Conservation (phyloP, 2,113 vertebrate species). For the Motacilla tschutschensis region DNA sequence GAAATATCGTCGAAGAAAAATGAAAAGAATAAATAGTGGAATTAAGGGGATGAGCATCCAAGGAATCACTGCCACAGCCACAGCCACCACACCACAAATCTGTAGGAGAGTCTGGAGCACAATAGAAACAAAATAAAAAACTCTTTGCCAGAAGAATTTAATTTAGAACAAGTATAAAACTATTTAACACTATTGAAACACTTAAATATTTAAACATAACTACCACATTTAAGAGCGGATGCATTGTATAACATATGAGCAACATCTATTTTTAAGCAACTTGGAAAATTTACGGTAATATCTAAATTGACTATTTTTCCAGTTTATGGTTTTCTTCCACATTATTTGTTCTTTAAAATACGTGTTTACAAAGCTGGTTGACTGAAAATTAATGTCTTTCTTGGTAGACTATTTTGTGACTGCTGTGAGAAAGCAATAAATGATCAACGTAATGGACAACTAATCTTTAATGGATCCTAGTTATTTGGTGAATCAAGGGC, state of each 20-base stretch:
- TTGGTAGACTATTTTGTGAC: neutral
- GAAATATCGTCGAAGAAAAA: conserved; percentile 86
- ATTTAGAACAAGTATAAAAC: conserved; percentile 32
- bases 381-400: neutral
- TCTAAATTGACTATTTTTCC: neutral
- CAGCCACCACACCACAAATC: conserved; percentile 81
- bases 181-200: conserved; percentile 18
- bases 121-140: conserved; percentile 40
- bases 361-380: neutral
- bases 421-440: neutral
- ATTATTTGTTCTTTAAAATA: neutral
- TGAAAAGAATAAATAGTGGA: conserved; percentile 81
- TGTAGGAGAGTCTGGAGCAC: conserved; percentile 82
- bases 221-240: neutral
- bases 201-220: conserved; percentile 14
- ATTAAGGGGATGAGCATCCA: conserved; percentile 84
- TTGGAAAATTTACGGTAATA: neutral
- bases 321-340: neutral
- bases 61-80: conserved; percentile 85
- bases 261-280: neutral
- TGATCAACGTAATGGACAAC: neutral
- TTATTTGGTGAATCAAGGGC: neutral
- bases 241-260: neutral
- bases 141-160: conserved; percentile 16
- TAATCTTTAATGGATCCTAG: neutral